These are phyloP conservation scores for Sebastiscus tertius DNA, from an alignment of 2,797 vertebrate genomes.

Conservation along the genomic window DNA sequence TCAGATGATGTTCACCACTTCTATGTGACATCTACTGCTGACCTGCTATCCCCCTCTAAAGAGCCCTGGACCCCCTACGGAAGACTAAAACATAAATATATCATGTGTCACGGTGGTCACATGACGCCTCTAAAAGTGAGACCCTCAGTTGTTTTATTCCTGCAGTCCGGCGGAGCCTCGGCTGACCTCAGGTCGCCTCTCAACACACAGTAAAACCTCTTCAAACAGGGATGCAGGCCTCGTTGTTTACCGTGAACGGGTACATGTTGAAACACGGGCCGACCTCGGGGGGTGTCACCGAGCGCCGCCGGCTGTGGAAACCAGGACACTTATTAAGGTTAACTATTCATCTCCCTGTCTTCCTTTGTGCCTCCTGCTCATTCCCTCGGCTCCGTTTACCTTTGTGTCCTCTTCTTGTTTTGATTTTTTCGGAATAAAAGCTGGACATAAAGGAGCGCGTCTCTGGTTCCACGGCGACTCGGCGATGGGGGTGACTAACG, in stretches of 20 bases:
- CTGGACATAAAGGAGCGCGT: constrained; percentile 19
- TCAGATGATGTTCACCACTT: too few species aligned
- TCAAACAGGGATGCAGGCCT: not conserved
- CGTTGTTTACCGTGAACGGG: not conserved
- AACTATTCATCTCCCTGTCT: constrained; percentile 40
- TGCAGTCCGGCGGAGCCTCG: not conserved
- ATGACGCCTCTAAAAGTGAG: not conserved
- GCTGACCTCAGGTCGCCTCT: not conserved
- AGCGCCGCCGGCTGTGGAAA: constrained; percentile 51
- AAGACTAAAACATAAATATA: too few species aligned
- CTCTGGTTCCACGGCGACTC: constrained; percentile 39
- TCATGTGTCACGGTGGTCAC: not conserved
- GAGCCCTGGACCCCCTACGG: too few species aligned
- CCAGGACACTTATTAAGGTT: constrained; percentile 64
- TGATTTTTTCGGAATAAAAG: constrained; percentile 37
- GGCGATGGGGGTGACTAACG: not conserved
- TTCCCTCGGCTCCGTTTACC: constrained; percentile 52
- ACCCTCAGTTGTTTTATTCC: not conserved
- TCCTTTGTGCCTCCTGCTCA: constrained; percentile 33
- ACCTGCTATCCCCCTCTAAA: too few species aligned
- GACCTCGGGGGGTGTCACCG: constrained; percentile 18
- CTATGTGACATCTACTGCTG: too few species aligned
- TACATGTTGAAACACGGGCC: not conserved
- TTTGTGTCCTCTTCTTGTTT: constrained; percentile 32
- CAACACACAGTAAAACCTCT: not conserved